phyloP scores from a whole-genome alignment of 2,888 invertebrate genomes.

The Xestoiulus laeticollis region DNA sequence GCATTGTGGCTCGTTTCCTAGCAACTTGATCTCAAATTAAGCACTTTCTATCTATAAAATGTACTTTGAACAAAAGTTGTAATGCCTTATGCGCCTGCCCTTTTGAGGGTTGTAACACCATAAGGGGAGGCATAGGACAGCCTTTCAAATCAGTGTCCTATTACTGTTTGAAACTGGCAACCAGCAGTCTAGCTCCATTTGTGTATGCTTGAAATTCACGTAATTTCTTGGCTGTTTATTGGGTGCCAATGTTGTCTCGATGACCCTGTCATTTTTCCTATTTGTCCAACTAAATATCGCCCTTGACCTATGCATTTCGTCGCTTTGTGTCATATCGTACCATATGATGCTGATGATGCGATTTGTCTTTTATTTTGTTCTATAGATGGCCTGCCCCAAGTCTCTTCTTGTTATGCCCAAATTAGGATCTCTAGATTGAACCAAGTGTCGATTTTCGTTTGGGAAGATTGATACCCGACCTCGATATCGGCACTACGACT shows the following conservation, averaged over 20 bases:
- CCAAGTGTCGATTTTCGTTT: not conserved
- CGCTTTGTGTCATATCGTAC: not conserved
- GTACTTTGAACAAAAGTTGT: not conserved
- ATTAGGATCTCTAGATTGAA: not conserved
- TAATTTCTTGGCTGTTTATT: not conserved
- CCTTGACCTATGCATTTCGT: not conserved
- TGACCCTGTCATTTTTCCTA: not conserved
- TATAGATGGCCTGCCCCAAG: not conserved
- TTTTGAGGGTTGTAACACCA: not conserved
- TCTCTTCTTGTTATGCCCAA: not conserved
- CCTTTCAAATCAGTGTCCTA: not conserved
- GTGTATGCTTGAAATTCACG: not conserved
- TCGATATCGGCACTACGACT: not conserved
- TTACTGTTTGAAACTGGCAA: not conserved
- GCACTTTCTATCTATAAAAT: not conserved
- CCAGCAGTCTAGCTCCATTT: conserved; percentile 5
- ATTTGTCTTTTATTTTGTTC: not conserved
- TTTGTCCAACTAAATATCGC: not conserved
- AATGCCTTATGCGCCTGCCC: not conserved
- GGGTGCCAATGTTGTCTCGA: not conserved
- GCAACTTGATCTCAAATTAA: not conserved
- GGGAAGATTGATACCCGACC: not conserved
- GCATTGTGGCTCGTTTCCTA: not conserved
- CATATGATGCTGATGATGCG: not conserved
- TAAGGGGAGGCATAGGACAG: not conserved